phyloP scores from a whole-genome alignment of 1,140 invertebrate species.

The Bombus sylvicola region DNA sequence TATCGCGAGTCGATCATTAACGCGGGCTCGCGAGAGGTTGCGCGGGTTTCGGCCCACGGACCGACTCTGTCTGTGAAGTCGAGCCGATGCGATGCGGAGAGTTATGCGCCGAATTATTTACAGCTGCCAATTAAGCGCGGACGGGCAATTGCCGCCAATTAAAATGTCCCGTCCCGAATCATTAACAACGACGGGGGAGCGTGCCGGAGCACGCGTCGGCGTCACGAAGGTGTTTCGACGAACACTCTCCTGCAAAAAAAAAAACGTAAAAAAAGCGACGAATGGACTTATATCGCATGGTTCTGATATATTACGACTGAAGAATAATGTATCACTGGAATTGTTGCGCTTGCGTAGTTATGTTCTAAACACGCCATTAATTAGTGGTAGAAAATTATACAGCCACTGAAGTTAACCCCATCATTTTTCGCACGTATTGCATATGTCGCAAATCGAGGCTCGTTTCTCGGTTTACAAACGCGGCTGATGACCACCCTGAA shows the following conservation, averaged over 20 bases:
- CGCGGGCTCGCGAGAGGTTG: slow-evolving; percentile 36
- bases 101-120: slow-evolving; percentile 53
- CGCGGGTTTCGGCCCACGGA: slow-evolving; percentile 53
- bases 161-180: slow-evolving; percentile 33
- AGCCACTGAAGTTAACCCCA: too few species aligned
- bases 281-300: not conserved
- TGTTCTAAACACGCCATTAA: too few species aligned
- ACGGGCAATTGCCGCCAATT: slow-evolving; percentile 57
- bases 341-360: too few species aligned
- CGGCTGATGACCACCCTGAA: not conserved
- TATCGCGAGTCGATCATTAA: slow-evolving; percentile 66
- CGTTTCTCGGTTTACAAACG: not conserved
- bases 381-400: too few species aligned
- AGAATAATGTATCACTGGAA: too few species aligned
- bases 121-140: slow-evolving; percentile 59
- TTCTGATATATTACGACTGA: too few species aligned
- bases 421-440: not conserved
- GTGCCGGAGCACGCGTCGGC: not conserved
- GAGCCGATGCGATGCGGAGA: slow-evolving; percentile 4
- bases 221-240: slow-evolving; percentile 21
- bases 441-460: not conserved
- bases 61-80: slow-evolving; percentile 4
- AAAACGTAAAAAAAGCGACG: not conserved
- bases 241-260: not conserved
- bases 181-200: not conserved